Base-by-base conservation (phyloP, 2,888 invertebrate species). In the Deilephila elpenor region DNA sequence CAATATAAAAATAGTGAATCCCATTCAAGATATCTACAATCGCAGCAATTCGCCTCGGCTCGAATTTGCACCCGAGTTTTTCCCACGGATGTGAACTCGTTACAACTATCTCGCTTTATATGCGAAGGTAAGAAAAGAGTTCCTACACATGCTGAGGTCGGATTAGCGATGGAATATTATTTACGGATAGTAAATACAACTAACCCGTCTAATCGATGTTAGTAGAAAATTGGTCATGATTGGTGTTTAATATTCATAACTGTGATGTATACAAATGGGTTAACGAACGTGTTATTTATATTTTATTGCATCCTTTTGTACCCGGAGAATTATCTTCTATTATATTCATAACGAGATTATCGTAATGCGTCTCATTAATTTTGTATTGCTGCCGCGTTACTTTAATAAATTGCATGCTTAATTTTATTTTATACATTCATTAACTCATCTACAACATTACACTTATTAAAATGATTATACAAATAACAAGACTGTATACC, bases 31-130 rank as follows among this genome's bases (percentile, higher is more conserved):
- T 86, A 90, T 91, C 90, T 87, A 64, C 74, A 83, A 88, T 88
- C 88, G 76, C 79, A 78, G 81, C 78, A 81, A 88, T 88, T 90
- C 84, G 86, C 82, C 82, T 79, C 84, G 85, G 84, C 79, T 83
- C 81, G 83, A 86, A 90, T 89, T 90, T 85, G 88, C 89, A 88
- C 87, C 85, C 80, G 76, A 71, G 74, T 51, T 77, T 81, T 90
- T 88, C 88, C 85, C 88, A 89, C 87, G 87, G 78, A 78, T 80
- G 78, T 75, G 79, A 83, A 80, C 79, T 84, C 77, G 82, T 84
- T 86, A 82, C 75, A 73, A 71, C 72, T 78, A 79, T 80, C 76
- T 80, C 70, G 77, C 77, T 71, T 62, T 62, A 62, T 32, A 20
- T 59, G 73, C 73, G 70, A 53, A 74, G 56, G 56, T 71, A 73